Conservation (phyloP, 1,140 invertebrate species). For the Anthonomus grandis region DNA sequence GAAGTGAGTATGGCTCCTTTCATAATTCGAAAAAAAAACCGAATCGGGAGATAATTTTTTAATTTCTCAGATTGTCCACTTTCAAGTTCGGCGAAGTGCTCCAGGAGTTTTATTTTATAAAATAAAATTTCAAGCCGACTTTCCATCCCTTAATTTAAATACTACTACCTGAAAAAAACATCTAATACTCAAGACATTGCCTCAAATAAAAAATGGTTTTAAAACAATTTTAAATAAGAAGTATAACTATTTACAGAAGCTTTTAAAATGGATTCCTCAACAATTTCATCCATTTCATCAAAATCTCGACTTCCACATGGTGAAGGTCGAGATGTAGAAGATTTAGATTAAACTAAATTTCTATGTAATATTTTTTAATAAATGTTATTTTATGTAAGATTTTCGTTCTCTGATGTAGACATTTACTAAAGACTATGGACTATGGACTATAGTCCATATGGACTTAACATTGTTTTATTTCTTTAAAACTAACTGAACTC, state of each 20-base stretch:
- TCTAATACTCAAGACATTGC: neutral
- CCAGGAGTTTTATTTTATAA: no score
- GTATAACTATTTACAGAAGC: neutral
- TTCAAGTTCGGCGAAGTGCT: neutral
- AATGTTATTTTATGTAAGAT: no score
- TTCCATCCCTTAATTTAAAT: neutral
- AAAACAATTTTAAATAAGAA: conserved; percentile 2
- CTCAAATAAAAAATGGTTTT: neutral
- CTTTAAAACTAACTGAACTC: no score
- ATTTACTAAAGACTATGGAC: no score
- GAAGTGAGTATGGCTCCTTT: neutral
- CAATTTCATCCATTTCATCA: no score
- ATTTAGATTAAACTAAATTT: no score
- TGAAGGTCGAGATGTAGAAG: no score
- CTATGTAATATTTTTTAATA: no score
- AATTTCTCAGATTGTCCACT: neutral
- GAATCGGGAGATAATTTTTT: neutral
- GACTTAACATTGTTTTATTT: no score
- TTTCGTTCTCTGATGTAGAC: no score
- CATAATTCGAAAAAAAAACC: neutral
- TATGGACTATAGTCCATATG: no score
- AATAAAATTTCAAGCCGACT: neutral
- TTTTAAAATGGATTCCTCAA: neutral
- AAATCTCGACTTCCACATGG: no score
- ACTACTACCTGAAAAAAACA: neutral